Evolutionary conservation across 2,888 invertebrate genomes (phyloP), one percentile per base, ranked within the genome.

Genomic region (Polia nebulosa): DNA sequence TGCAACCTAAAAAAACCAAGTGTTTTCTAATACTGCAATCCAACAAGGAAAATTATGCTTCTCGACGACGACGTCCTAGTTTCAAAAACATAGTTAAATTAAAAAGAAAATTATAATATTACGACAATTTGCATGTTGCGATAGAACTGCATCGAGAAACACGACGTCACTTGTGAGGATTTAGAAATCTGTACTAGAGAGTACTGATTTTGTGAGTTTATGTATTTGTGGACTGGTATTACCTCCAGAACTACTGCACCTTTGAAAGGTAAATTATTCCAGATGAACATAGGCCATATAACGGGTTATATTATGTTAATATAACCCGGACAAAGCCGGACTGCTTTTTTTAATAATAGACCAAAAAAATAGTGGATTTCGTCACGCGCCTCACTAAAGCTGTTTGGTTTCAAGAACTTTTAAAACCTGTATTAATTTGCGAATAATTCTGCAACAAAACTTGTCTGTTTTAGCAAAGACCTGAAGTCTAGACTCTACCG

Each of bases 81-180:
- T 82, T 74, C 59, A 56, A 67, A 79, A 76, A 64, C 55, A n/a
- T 49, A 67, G 53, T 57, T 5, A 60, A 41, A 66, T 72, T 63
- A 68, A 55, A 69, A 17, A 56, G 36, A 55, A 68, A 71, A 76
- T 71, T 45, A 73, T 39, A 58, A 11, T 47, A 61, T 47, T 76
- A 66, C 51, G 29, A 52, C n/a, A 60, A 80, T 68, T 80, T 66
- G 64, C 59, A 72, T 69, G 27, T 58, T 65, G 47, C 4, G n/a
- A 32, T 20, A 29, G 25, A 73, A 47, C 53, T 53, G 55, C 41
- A 56, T 13, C 49, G 17, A 66, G 25, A 57, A 32, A 45, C 52
- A 49, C n/a, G 32, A 52, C n/a, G n/a, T 17, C 17, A n/a, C 15
- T 17, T 29, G 45, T 45, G 36, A 32, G 25, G n/a, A 51, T 72